These are phyloP conservation scores for Anabas testudineus DNA, from an alignment of 2,797 vertebrate species.

Conservation along the genomic window DNA sequence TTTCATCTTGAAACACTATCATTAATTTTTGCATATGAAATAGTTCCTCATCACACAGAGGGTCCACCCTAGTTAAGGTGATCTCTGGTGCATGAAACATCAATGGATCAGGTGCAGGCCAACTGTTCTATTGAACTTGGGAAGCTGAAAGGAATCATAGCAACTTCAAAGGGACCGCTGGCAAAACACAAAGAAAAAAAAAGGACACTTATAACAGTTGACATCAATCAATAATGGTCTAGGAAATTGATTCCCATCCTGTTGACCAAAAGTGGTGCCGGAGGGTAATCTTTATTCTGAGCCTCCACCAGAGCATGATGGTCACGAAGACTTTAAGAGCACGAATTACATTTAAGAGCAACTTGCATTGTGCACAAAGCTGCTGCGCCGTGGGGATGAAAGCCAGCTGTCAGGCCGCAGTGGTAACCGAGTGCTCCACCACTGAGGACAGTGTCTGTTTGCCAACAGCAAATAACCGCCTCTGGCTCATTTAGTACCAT, in stretches of 20 bases:
- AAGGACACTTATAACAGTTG: constrained; percentile 62
- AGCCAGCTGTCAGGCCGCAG: constrained; percentile 70
- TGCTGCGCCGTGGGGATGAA: constrained; percentile 51
- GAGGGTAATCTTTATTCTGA: constrained; percentile 51
- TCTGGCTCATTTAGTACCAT: constrained; percentile 75
- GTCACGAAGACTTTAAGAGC: constrained; percentile 38
- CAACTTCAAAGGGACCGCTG: constrained; percentile 69
- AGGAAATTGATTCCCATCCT: constrained; percentile 59
- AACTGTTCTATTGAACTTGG: constrained; percentile 66
- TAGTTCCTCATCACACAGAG: constrained; percentile 46
- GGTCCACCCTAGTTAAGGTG: constrained; percentile 51
- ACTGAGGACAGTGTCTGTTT: constrained; percentile 75
- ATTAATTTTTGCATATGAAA: constrained; percentile 71
- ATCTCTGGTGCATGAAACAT: constrained; percentile 69
- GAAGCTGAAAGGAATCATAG: constrained; percentile 56
- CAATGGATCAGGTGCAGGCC: constrained; percentile 73
- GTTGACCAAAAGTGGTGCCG: constrained; percentile 44
- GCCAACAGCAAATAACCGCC: constrained; percentile 82
- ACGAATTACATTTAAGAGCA: constrained; percentile 66
- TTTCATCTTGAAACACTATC: constrained; percentile 60
- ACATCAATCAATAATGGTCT: constrained; percentile 70
- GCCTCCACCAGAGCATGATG: constrained; percentile 27
- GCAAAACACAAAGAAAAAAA: constrained; percentile 51
- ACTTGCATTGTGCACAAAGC: constrained; percentile 60
- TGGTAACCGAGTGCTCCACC: constrained; percentile 58